Conservation (phyloP, 2,113 vertebrate genomes). For the Laticauda laticaudata region DNA sequence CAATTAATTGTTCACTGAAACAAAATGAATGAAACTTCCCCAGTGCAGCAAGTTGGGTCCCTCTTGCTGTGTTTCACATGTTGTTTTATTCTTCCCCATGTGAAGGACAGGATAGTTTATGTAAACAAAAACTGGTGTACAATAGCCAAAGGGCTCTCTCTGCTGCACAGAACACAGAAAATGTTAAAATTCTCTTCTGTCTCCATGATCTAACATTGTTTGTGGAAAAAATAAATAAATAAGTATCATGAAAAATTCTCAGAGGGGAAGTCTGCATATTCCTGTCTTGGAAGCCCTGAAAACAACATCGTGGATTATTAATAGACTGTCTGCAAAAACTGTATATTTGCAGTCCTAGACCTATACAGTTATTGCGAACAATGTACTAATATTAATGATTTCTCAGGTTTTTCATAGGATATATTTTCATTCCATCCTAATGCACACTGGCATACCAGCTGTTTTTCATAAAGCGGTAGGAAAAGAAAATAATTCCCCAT, state of each 20-base stretch:
- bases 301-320: neutral
- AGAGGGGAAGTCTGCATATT: neutral
- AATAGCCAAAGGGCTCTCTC: accelerated
- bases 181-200: neutral
- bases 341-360: neutral
- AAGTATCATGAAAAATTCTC: neutral
- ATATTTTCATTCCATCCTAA: neutral
- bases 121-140: neutral
- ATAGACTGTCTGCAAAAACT: neutral
- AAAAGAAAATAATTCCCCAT: neutral
- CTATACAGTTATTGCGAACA: neutral
- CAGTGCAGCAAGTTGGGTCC: neutral
- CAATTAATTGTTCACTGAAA: neutral
- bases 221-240: neutral
- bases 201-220: neutral
- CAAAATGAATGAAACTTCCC: neutral
- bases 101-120: conserved; percentile 10
- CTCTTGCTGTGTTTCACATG: neutral
- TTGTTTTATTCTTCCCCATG: conserved; percentile 11
- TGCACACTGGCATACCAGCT: neutral
- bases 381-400: neutral
- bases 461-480: neutral
- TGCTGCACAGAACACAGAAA: neutral
- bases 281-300: neutral
- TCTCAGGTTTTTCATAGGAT: neutral